Evolutionary conservation across 1,140 invertebrate genomes (phyloP), one percentile per base, ranked within the genome.

Genomic region (Phenacoccus solenopsis): DNA sequence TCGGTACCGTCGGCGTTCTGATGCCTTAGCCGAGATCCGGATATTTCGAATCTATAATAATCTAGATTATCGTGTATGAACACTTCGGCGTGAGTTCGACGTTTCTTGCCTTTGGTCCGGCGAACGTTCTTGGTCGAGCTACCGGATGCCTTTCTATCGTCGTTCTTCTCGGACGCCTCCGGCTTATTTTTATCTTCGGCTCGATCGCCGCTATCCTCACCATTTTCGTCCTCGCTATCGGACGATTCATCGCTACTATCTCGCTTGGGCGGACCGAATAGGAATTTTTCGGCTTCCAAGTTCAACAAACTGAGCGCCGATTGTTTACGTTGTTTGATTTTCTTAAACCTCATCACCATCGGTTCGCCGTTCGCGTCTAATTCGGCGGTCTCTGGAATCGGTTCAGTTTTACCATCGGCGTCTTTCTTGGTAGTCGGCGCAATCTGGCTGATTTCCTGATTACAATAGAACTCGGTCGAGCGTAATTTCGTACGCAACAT

Each of bases 231-330:
- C 5, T 49, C 12, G 16, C 38, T 49, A 27, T 70, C 56, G 1
- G 69, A 64, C 24, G 24, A 21, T 9, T 76, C 75, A 25, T 77
- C 76, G 70, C 81, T 84, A 10, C 12, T 4, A 1, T 32, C 0
- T 28, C 85, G 82, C 71, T 84, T 85, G 0, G 87, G 85, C 35
- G 83, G 82, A 1, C 82, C 79, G 76, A 92, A 92, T 85, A 92
- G 88, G 76, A 91, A 92, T 67, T 87, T 90, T 73, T 90, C 89
- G 0, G 89, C 90, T 76, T 92, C 89, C 71, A 90, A 87, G 70
- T 89, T 91, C 0, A 92, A 76, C 21, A 88, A 81, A 0, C 86
- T 85, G 21, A 91, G 74, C 77, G 91, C 88, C 0, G 88, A 87
- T 49, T 32, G 30, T 32, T 49, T 49, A 49, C 38, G 5, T 68